Evolutionary conservation across 2,797 vertebrate species (phyloP).

Genomic region (Tiaroga cobitis): DNA sequence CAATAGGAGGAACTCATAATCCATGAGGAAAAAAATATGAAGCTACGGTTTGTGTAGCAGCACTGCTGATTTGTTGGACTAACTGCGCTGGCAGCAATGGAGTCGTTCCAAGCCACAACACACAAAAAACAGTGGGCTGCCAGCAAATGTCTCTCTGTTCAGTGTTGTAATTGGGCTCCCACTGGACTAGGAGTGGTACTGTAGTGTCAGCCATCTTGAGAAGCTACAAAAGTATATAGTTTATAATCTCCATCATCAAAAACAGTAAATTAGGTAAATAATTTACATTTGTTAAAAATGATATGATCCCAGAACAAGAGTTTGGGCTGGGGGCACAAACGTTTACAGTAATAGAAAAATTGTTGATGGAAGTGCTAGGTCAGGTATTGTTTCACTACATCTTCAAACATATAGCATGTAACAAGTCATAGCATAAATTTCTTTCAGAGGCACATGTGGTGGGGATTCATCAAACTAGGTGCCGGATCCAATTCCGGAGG

Average conservation of each 20-base stretch:
- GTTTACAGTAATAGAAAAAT: not conserved
- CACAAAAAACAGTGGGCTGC: constrained; percentile 63
- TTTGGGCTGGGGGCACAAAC: not conserved
- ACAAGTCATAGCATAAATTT: not conserved
- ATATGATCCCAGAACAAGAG: not conserved
- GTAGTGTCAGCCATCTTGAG: constrained; percentile 56
- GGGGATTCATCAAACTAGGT: not conserved
- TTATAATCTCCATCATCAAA: not conserved
- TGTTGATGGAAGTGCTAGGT: not conserved
- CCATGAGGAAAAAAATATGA: constrained; percentile 71
- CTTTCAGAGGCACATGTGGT: not conserved
- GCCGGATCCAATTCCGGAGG: not conserved
- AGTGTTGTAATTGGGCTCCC: constrained; percentile 41
- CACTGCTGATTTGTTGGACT: constrained; percentile 75
- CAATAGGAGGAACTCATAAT: constrained; percentile 82
- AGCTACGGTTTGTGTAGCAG: constrained; percentile 70
- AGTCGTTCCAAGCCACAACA: constrained; percentile 61
- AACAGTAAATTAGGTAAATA: not conserved
- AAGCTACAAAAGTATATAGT: not conserved
- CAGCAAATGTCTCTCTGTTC: constrained; percentile 52
- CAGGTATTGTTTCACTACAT: not conserved
- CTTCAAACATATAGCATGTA: not conserved
- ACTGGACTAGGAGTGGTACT: constrained; percentile 43
- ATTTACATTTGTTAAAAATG: not conserved
- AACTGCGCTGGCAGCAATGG: constrained; percentile 69